These are phyloP conservation scores for Periphyllus acericola DNA, from an alignment of 2,888 invertebrate genomes.

Conservation along the genomic window DNA sequence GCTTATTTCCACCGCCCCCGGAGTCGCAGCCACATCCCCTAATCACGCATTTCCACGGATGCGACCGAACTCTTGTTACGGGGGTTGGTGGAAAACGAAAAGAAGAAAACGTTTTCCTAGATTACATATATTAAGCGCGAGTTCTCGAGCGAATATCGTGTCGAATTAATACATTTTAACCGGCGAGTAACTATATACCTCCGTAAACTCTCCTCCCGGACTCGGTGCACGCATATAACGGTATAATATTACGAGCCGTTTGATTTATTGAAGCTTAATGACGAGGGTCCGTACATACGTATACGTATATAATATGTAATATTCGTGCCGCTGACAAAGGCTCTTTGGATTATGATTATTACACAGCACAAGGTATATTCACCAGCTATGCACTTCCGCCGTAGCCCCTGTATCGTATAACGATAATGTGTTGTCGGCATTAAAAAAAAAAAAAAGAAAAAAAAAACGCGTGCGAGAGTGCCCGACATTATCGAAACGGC, in stretches of 20 bases:
- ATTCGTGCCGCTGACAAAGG: conserved; percentile 31
- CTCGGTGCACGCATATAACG: neutral
- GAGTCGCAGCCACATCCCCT: too few relatives aligned
- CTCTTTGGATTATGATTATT: conserved; percentile 26
- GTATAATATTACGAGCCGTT: neutral
- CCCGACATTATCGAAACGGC: neutral
- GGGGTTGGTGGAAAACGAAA: too few relatives aligned
- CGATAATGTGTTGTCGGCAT: neutral
- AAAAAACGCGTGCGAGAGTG: neutral
- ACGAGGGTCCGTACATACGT: neutral
- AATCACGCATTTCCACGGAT: too few relatives aligned
- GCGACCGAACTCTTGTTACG: too few relatives aligned
- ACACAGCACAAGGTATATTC: neutral
- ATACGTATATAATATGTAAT: neutral
- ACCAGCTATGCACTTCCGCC: neutral
- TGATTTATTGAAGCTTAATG: conserved; percentile 32
- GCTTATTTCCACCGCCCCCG: too few relatives aligned
- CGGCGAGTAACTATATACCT: neutral
- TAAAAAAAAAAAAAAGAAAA: neutral
- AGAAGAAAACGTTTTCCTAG: too few relatives aligned
- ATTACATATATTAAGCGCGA: neutral
- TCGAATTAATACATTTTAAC: neutral
- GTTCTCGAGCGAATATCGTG: neutral
- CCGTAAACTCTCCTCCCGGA: neutral
- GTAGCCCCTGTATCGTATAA: neutral